Evolutionary conservation across 2,888 invertebrate species (phyloP).

Genomic region (Gnatocerus cornutus): DNA sequence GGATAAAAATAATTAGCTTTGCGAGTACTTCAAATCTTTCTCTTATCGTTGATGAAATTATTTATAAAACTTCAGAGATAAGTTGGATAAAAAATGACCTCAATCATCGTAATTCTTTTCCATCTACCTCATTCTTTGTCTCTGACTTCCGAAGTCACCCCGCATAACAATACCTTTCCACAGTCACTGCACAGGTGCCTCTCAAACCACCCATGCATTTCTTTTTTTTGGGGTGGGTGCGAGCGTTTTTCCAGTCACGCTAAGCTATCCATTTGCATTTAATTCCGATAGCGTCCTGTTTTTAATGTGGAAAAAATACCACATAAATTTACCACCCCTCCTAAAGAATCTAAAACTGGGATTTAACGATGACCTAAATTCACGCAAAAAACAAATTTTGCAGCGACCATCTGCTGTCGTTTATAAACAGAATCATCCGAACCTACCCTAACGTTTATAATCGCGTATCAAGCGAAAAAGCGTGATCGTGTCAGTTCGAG

Average conservation of each 20-base stretch:
- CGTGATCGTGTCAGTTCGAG: slow-evolving; percentile 42
- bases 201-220: not conserved
- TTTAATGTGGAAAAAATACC: slow-evolving; percentile 25
- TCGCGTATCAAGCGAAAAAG: slow-evolving; percentile 29
- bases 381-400: not conserved
- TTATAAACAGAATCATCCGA: slow-evolving; percentile 30
- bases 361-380: slow-evolving; percentile 1
- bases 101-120: too few species aligned
- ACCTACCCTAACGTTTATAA: slow-evolving; percentile 49
- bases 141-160: not conserved
- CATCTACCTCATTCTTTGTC: not conserved
- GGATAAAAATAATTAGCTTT: too few species aligned
- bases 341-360: not conserved
- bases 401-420: slow-evolving; percentile 12
- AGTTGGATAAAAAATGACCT: too few species aligned
- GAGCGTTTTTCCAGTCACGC: slow-evolving; percentile 37
- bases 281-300: slow-evolving; percentile 41
- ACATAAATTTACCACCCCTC: slow-evolving; percentile 28
- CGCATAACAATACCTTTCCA: not conserved
- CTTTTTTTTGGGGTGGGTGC: slow-evolving; percentile 10
- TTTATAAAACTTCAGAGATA: too few species aligned
- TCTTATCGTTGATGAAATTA: too few species aligned
- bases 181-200: not conserved
- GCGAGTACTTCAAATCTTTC: too few species aligned
- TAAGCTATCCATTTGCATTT: slow-evolving; percentile 35